Evolutionary conservation across 2,113 vertebrate genomes (phyloP).

Genomic region (Salvelinus sp.): DNA sequence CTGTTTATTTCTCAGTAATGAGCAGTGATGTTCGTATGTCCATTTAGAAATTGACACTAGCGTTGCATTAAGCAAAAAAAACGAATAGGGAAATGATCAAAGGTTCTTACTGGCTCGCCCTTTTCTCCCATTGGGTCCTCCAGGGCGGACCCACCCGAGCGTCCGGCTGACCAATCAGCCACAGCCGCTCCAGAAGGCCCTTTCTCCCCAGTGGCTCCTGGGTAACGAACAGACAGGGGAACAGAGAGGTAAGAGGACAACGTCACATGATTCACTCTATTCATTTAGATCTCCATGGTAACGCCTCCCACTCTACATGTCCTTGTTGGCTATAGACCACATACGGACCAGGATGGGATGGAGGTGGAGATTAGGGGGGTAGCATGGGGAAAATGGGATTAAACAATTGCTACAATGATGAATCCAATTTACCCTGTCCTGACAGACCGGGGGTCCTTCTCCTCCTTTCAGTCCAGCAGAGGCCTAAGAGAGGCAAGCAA

Average conservation of each 20-base stretch:
- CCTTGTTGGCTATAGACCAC: slow-evolving; percentile 23
- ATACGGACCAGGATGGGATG: slow-evolving; percentile 6
- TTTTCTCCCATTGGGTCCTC: slow-evolving; percentile 87
- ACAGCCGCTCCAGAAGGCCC: slow-evolving; percentile 83
- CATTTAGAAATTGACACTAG: not conserved
- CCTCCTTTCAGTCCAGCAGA: slow-evolving; percentile 86
- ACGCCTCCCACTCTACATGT: slow-evolving; percentile 39
- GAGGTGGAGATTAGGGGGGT: not conserved
- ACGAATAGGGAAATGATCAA: not conserved
- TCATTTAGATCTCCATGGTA: slow-evolving; percentile 63
- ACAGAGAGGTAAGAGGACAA: slow-evolving; percentile 14
- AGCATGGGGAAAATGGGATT: too few relatives aligned
- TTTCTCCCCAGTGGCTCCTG: slow-evolving; percentile 85
- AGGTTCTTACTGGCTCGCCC: slow-evolving; percentile 84
- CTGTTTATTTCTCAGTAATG: slow-evolving; percentile 39
- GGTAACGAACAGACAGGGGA: slow-evolving; percentile 35
- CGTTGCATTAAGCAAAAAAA: slow-evolving; percentile 24
- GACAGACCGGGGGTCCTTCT: slow-evolving; percentile 81
- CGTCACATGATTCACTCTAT: slow-evolving; percentile 38
- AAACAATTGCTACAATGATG: slow-evolving; percentile 7
- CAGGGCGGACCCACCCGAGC: slow-evolving; percentile 77
- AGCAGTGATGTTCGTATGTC: slow-evolving; percentile 29
- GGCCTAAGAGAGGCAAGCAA: slow-evolving; percentile 66
- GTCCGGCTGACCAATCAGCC: slow-evolving; percentile 87
- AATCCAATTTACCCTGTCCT: slow-evolving; percentile 79